These are phyloP conservation scores for Metopia argyrocephala DNA, from an alignment of 2,888 invertebrate genomes.

Conservation along the genomic window DNA sequence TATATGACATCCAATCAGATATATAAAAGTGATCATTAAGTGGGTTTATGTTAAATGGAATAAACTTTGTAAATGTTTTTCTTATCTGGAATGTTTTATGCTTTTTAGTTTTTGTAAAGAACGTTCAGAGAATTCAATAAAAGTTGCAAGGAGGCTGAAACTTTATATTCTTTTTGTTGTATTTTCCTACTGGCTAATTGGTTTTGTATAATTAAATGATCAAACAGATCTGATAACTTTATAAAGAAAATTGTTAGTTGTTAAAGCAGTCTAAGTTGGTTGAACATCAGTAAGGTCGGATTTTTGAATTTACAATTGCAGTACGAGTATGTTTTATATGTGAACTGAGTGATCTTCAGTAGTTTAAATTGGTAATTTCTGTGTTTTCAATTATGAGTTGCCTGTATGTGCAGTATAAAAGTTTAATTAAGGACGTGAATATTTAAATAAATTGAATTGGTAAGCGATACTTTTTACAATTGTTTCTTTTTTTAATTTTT, in stretches of 20 bases:
- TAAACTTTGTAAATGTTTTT: not conserved
- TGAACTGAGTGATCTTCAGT: too few species aligned
- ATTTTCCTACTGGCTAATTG: not conserved
- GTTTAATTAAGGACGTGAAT: too few species aligned
- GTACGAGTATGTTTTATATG: too few species aligned
- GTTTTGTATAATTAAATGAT: slow-evolving; percentile 13
- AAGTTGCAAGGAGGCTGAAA: not conserved
- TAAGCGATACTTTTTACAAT: not conserved
- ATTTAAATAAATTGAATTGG: not conserved
- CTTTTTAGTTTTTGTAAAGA: not conserved
- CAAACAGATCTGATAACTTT: slow-evolving; percentile 44
- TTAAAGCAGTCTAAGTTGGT: not conserved
- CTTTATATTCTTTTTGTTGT: not conserved
- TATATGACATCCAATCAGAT: slow-evolving; percentile 1
- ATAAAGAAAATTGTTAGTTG: slow-evolving; percentile 29
- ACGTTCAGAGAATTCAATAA: not conserved
- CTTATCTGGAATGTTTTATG: not conserved
- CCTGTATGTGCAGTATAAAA: not conserved
- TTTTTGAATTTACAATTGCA: too few species aligned
- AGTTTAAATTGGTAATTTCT: too few species aligned
- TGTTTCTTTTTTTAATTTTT: too few species aligned
- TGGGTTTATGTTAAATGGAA: not conserved
- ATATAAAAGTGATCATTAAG: not conserved
- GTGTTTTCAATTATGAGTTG: too few species aligned
- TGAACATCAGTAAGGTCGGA: slow-evolving; percentile 6